These are phyloP conservation scores for Papilio xuthus DNA, from an alignment of 1,140 invertebrate species.

Conservation along the genomic window DNA sequence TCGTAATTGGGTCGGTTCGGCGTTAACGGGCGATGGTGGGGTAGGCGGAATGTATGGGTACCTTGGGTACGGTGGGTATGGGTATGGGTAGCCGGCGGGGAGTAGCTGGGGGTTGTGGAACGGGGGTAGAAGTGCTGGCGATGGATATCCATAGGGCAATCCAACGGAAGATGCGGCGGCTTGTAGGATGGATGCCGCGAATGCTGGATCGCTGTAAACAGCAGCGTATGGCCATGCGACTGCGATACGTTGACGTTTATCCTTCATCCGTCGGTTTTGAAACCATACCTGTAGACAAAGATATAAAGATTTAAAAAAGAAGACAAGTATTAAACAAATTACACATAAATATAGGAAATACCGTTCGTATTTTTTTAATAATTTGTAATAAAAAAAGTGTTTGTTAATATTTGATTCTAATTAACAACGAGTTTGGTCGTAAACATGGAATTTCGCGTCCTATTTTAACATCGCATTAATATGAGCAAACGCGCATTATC, in stretches of 20 bases:
- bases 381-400: not conserved
- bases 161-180: slow-evolving; percentile 89
- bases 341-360: not conserved
- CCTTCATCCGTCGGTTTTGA: slow-evolving; percentile 99
- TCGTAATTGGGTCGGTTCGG: slow-evolving; percentile 61
- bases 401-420: not conserved
- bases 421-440: not conserved
- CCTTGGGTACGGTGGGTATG: slow-evolving; percentile 64
- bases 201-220: slow-evolving; percentile 94
- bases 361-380: not conserved
- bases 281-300: slow-evolving; percentile 95
- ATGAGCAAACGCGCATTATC: slow-evolving; percentile 43
- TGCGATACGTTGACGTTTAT: slow-evolving; percentile 96
- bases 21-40: slow-evolving; percentile 64
- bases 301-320: slow-evolving; percentile 42
- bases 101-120: slow-evolving; percentile 79
- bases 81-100: slow-evolving; percentile 76
- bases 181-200: slow-evolving; percentile 95
- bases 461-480: slow-evolving; percentile 13
- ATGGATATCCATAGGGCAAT: slow-evolving; percentile 82
- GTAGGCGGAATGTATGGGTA: slow-evolving; percentile 73
- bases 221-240: slow-evolving; percentile 97
- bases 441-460: slow-evolving; percentile 2
- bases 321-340: not conserved
- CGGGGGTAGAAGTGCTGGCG: slow-evolving; percentile 77